Evolutionary conservation across 2,888 invertebrate genomes (phyloP).

Genomic region (Diplazon laetatorius): DNA sequence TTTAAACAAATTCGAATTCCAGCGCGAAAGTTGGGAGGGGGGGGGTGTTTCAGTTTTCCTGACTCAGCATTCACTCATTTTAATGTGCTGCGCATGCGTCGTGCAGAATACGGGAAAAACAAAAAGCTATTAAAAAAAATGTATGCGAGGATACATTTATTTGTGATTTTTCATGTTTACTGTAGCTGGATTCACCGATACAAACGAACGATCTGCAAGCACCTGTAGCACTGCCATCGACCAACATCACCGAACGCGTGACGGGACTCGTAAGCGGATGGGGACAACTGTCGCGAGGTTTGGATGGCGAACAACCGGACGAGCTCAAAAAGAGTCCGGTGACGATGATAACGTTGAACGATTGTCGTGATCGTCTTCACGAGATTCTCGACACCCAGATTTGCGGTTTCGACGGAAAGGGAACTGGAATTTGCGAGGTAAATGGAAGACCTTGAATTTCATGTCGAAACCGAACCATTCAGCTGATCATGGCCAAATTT

Average conservation of each 20-base stretch:
- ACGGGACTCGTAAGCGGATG: conserved; percentile 63
- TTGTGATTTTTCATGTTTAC: no score
- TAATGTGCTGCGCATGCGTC: no score
- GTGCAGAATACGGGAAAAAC: no score
- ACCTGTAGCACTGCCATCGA: conserved; percentile 60
- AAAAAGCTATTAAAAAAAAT: no score
- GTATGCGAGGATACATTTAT: no score
- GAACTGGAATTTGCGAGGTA: conserved; percentile 64
- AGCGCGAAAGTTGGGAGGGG: no score
- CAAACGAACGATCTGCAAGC: conserved; percentile 47
- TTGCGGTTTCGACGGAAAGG: conserved; percentile 58
- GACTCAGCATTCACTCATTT: no score
- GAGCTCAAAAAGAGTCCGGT: conserved; percentile 52
- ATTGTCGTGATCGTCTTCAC: conserved; percentile 48
- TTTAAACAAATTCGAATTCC: no score
- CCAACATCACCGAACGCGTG: conserved; percentile 49
- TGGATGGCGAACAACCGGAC: conserved; percentile 43
- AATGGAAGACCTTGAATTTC: no score
- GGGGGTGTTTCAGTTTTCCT: no score
- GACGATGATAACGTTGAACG: conserved; percentile 56
- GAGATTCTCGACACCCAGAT: conserved; percentile 62
- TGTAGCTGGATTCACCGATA: conserved; percentile 58
- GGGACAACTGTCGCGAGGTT: conserved; percentile 47
- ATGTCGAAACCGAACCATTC: no score
- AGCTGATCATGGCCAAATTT: no score